Conservation (phyloP, 2,113 vertebrate species). For the Dasyurus viverrinus region DNA sequence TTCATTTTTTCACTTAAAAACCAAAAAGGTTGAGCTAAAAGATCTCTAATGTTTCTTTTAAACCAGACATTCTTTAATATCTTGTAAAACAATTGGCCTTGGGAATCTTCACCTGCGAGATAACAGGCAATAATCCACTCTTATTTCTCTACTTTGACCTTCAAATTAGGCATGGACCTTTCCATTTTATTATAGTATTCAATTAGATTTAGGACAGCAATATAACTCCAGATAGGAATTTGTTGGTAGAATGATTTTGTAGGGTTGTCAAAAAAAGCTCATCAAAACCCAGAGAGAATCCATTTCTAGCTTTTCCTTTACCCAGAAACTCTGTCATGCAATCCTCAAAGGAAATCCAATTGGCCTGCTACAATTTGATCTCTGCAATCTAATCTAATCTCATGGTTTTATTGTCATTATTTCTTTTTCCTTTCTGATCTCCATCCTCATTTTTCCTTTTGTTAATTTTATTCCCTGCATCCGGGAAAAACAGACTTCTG, state of each 20-base stretch:
- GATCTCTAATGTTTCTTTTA: not conserved
- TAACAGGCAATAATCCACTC: not conserved
- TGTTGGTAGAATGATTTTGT: not conserved
- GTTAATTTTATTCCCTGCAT: not conserved
- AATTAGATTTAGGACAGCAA: not conserved
- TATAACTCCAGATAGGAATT: not conserved
- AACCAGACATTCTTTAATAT: not conserved
- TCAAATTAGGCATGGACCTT: not conserved
- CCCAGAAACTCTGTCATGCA: constrained; percentile 28
- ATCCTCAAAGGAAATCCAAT: constrained; percentile 63
- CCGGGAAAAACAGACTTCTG: constrained; percentile 3
- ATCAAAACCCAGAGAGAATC: not conserved
- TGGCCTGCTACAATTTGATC: constrained; percentile 50
- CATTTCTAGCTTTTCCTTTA: constrained; percentile 2
- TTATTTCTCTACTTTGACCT: not conserved
- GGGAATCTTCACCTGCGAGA: not conserved
- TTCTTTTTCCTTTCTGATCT: constrained; percentile 43
- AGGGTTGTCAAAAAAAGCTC: not conserved
- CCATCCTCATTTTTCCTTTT: not conserved
- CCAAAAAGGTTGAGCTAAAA: not conserved
- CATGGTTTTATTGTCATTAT: constrained; percentile 1
- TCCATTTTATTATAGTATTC: not conserved
- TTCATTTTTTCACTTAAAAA: not conserved
- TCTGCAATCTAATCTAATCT: constrained; percentile 55
- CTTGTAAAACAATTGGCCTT: not conserved